These are phyloP conservation scores for Styela plicata DNA, from an alignment of 23 tunicate genomes.

Conservation along the genomic window DNA sequence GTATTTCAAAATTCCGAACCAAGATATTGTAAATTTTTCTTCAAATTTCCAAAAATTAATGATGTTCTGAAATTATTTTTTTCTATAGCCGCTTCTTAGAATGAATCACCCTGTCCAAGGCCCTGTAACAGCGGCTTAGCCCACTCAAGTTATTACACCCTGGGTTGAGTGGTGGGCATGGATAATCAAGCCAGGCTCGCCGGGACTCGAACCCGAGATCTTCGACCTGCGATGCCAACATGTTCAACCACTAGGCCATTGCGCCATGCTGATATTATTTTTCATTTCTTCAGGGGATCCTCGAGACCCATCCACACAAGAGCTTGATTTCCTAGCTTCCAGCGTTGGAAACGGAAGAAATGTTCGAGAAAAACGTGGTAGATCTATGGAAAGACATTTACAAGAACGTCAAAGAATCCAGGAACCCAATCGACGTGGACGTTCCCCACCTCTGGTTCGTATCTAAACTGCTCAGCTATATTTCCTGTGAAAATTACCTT, in stretches of 20 bases:
- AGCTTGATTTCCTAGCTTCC: conserved; percentile 48
- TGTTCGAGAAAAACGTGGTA: neutral
- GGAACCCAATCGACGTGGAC: neutral
- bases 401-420: neutral
- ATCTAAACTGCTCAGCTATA: too few relatives aligned
- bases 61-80: neutral
- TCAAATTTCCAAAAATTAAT: too few relatives aligned
- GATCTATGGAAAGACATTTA: neutral
- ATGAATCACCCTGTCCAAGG: neutral
- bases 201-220: too few relatives aligned
- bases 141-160: too few relatives aligned
- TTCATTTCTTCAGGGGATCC: conserved; percentile 50
- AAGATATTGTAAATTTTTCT: too few relatives aligned
- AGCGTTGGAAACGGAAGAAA: conserved; percentile 36
- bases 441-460: conserved; percentile 21
- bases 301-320: conserved; percentile 40
- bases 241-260: too few relatives aligned
- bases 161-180: too few relatives aligned
- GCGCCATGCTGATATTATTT: neutral
- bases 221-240: too few relatives aligned
- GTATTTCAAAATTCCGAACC: too few relatives aligned
- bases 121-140: too few relatives aligned
- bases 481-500: too few relatives aligned
- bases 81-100: neutral
- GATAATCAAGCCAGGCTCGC: too few relatives aligned